Evolutionary conservation across 2,888 invertebrate species (phyloP), one percentile per base, ranked within the genome.

Genomic region (Trichopria drosophilae): DNA sequence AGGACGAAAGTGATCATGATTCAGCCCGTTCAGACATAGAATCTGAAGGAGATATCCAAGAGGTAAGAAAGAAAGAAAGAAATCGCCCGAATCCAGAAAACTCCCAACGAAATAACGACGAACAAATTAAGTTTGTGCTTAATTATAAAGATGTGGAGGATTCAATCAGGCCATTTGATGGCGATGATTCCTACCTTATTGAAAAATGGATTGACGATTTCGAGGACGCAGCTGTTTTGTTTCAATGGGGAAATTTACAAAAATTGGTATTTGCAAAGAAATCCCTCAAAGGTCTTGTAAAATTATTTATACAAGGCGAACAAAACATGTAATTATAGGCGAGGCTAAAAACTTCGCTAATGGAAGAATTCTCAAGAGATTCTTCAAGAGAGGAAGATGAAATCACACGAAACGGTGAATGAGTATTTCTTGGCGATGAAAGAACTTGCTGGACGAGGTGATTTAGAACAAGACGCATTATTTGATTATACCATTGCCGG

Each of bases 251-350:
- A 37, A 63, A 65, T 20, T 41, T 65, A 22, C 61, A 66, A 49
- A 63, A 58, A 32, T 55, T 62, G 18, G 55, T 66, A n/a, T 67
- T 60, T 49, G 63, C 62, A 5, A 67, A 68, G 51, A 66, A 63
- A 48, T 57, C 49, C 7, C 45, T 65, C 15, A 54, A 37, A 10
- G 68, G 65, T 24, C 20, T 65, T 7, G 66, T 67, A 3, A 63
- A 64, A 47, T 36, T 65, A 18, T 65, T 58, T 51, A n/a, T n/a
- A n/a, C n/a, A n/a, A n/a, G 51, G 60, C 1, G 62, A 66, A 51
- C 52, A 37, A 34, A 59, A 60, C 18, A 55, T 67, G 6, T 59
- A 48, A 29, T 53, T 53, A 4, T 49, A 35, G 43, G 9, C 4
- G 28, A 29, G 10, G 6, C n/a, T 49, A 3, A 32, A 34, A 16